A percentile compares a stretch with the other conserved stretches of the same genome.
Conservation (phyloP, 2,888 invertebrate species). For the Megastigmus dorsalis region DNA sequence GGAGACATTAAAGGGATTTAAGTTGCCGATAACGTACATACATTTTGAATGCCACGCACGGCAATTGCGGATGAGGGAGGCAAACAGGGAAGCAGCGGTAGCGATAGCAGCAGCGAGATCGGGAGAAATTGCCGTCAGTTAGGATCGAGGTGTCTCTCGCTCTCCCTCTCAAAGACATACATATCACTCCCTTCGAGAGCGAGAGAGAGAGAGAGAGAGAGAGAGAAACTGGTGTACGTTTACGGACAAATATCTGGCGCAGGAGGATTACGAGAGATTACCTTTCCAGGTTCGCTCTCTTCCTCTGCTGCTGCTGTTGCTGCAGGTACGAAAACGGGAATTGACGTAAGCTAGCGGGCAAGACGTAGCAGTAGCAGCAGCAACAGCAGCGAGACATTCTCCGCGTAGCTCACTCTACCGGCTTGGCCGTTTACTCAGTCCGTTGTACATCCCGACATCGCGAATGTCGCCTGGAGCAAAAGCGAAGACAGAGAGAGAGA, state of each 20-base stretch:
- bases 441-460: no score
- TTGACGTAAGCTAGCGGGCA: constrained; percentile 34
- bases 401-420: neutral
- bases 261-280: constrained; percentile 32
- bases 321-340: constrained; percentile 3
- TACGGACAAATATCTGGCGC: constrained; percentile 27
- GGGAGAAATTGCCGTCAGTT: constrained; percentile 24
- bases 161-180: no score
- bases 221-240: neutral
- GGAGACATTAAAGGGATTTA: neutral
- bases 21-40: neutral
- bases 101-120: no score
- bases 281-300: neutral
- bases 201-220: neutral
- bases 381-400: neutral
- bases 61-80: no score
- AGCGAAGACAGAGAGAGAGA: no score
- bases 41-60: neutral
- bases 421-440: neutral
- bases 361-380: neutral
- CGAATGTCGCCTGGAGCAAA: neutral
- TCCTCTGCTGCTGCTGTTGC: no score
- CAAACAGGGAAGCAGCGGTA: no score
- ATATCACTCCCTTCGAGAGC: no score
- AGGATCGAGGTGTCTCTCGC: neutral